Conservation (phyloP, 2,888 invertebrate genomes). For the Strigamia maritima region DNA sequence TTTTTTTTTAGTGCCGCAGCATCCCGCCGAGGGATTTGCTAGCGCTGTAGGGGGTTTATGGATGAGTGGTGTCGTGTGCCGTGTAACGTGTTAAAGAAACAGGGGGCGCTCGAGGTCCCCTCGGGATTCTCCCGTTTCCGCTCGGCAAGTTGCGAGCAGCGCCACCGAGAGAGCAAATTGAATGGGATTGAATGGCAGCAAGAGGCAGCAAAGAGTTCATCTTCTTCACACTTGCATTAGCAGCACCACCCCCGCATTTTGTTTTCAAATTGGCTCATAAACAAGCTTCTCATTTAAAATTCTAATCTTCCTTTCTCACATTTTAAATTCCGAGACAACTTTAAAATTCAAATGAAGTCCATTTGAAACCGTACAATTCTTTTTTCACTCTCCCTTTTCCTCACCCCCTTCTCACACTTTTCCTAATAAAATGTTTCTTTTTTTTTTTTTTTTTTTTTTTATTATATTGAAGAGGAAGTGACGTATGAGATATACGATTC, state of each 20-base stretch:
- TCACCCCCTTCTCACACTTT: background rate
- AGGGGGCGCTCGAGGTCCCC: background rate
- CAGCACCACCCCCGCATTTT: constrained; percentile 36
- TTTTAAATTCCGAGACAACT: constrained; percentile 35
- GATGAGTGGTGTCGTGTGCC: background rate
- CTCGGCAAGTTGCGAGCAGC: constrained; percentile 13
- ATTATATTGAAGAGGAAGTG: background rate
- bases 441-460: background rate
- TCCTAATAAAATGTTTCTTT: constrained; percentile 9
- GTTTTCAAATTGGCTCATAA: constrained; percentile 39
- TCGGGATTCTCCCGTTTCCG: background rate
- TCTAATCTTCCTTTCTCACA: constrained; percentile 31
- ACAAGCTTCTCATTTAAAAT: constrained; percentile 37
- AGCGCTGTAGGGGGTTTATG: background rate
- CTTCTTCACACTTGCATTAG: constrained; percentile 38
- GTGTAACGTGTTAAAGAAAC: constrained; percentile 4
- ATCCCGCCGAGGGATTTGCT: background rate
- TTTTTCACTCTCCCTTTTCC: background rate
- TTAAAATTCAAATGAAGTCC: constrained; percentile 38
- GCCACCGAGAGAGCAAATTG: constrained; percentile 35
- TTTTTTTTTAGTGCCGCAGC: background rate
- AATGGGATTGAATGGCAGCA: constrained; percentile 37
- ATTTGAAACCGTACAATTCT: constrained; percentile 35
- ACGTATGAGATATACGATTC: background rate
- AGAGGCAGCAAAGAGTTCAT: constrained; percentile 31